A percentile compares a stretch with the other conserved stretches of the same genome.
Evolutionary conservation across 2,113 vertebrate genomes (phyloP).

Genomic region (Macaca mulatta): DNA sequence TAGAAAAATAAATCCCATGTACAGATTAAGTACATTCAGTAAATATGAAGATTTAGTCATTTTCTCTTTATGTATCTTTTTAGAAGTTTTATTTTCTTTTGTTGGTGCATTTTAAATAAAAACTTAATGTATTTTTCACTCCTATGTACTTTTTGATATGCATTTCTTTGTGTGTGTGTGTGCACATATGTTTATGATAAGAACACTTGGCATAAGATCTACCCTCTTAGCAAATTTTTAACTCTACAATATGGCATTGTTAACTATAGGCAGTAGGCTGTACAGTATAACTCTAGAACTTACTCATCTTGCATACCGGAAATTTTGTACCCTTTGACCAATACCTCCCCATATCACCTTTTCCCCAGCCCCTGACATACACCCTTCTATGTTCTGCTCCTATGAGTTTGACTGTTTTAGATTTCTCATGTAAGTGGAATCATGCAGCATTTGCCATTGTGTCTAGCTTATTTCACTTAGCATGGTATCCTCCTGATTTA

Average conservation of each 20-base stretch:
- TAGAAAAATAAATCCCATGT: background rate
- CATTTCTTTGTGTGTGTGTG: background rate
- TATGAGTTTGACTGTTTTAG: background rate
- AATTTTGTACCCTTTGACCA: background rate
- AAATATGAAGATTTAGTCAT: background rate
- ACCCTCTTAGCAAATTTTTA: background rate
- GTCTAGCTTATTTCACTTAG: background rate
- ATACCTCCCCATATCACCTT: background rate
- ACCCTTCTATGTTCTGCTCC: too few species aligned
- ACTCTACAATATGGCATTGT: background rate
- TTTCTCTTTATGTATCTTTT: background rate
- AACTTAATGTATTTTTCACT: background rate
- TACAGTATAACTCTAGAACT: background rate
- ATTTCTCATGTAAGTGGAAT: background rate
- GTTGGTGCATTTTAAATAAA: background rate
- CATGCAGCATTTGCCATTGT: background rate
- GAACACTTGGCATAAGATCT: background rate
- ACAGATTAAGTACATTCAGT: background rate
- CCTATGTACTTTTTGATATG: background rate
- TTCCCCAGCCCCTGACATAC: background rate
- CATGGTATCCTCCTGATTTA: background rate
- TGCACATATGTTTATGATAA: background rate
- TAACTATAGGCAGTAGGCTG: background rate
- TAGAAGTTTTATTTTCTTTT: background rate
- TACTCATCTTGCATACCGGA: background rate